Evolutionary conservation across 2,888 invertebrate genomes (phyloP).

Genomic region (Rosalia funebris): DNA sequence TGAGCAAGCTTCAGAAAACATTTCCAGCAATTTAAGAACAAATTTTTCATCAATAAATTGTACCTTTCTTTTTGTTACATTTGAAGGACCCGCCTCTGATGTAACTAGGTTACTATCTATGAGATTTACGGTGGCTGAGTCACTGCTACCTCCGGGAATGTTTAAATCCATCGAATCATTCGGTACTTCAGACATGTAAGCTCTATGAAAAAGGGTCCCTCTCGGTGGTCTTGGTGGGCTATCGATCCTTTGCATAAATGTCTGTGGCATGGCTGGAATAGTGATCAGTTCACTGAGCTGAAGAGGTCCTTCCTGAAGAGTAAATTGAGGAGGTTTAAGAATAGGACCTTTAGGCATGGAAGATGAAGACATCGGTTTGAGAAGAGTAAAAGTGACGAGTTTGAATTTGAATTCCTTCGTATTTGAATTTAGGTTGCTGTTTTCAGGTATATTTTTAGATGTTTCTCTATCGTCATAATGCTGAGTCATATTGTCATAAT

Average conservation of each 20-base stretch:
- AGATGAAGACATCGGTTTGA: background rate
- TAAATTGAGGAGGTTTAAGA: background rate
- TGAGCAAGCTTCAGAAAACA: slow-evolving; percentile 54
- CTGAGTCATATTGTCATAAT: no score
- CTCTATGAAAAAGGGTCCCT: no score
- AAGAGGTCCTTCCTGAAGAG: background rate
- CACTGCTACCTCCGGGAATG: background rate
- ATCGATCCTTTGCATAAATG: background rate
- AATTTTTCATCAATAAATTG: slow-evolving; percentile 37
- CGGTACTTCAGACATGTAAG: no score
- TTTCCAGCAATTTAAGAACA: slow-evolving; percentile 46
- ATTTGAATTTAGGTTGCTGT: background rate
- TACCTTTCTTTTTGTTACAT: background rate
- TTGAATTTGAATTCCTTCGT: slow-evolving; percentile 8
- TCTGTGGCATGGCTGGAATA: slow-evolving; percentile 1
- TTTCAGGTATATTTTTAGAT: background rate
- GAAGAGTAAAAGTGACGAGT: background rate
- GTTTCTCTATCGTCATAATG: background rate
- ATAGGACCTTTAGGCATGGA: background rate
- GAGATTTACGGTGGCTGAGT: no score
- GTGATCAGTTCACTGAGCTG: background rate
- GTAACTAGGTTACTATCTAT: background rate
- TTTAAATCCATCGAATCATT: background rate
- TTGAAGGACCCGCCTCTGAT: slow-evolving; percentile 4
- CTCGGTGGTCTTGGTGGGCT: no score